Evolutionary conservation across 1,140 invertebrate species (phyloP).

Genomic region (Chionoecetes opilio): DNA sequence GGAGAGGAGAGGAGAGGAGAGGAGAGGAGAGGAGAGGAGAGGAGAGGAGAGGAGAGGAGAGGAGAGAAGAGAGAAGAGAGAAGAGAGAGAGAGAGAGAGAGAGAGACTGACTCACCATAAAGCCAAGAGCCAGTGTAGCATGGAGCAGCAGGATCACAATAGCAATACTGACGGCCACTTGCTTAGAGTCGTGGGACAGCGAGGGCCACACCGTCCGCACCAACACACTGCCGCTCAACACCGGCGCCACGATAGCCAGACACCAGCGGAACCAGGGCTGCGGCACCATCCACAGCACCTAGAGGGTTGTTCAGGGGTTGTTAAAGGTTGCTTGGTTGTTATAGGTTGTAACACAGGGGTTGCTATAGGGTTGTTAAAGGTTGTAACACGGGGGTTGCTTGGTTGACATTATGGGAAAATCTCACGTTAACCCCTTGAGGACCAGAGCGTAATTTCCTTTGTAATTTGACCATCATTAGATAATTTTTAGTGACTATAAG

Average conservation of each 20-base stretch:
- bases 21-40: too few species aligned
- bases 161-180: slow-evolving; percentile 88
- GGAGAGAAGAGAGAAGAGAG: neutral
- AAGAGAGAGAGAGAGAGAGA: neutral
- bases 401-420: too few species aligned
- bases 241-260: slow-evolving; percentile 90
- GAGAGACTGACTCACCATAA: slow-evolving; percentile 87
- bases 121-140: slow-evolving; percentile 91
- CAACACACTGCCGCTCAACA: slow-evolving; percentile 93
- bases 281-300: slow-evolving; percentile 93
- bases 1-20: too few species aligned
- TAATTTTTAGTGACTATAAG: too few species aligned
- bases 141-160: slow-evolving; percentile 90
- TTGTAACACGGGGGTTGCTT: too few species aligned
- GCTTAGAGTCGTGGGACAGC: slow-evolving; percentile 86
- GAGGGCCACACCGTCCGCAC: slow-evolving; percentile 92
- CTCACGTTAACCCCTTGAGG: too few species aligned
- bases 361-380: too few species aligned
- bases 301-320: too few species aligned
- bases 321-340: too few species aligned
- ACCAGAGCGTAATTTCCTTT: too few species aligned
- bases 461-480: too few species aligned
- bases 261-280: slow-evolving; percentile 94
- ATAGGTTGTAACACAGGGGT: too few species aligned
- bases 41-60: neutral